Conservation (phyloP, 2,888 invertebrate genomes). For the Amorpha juglandis region DNA sequence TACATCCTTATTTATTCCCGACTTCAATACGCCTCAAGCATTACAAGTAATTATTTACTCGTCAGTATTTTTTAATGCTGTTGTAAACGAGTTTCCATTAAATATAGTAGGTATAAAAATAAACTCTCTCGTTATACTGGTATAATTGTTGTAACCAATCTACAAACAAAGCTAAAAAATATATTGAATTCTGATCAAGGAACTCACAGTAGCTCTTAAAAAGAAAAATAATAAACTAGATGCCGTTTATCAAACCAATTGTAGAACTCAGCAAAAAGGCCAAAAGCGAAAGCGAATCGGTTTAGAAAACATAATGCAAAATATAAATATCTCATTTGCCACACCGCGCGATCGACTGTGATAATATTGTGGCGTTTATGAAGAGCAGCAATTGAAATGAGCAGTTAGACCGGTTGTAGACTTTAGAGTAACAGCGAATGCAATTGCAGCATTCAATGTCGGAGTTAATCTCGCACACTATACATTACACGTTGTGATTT, state of each 20-base stretch:
- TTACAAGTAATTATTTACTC: not conserved
- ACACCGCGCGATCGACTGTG: slow-evolving; percentile 45
- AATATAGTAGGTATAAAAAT: not conserved
- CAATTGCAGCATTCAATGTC: slow-evolving; percentile 39
- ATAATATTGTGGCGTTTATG: slow-evolving; percentile 64
- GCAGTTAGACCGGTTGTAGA: slow-evolving; percentile 29
- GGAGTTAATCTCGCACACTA: slow-evolving; percentile 25
- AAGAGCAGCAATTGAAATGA: slow-evolving; percentile 20
- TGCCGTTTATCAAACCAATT: not conserved
- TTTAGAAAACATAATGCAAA: slow-evolving; percentile 16
- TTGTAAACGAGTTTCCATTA: not conserved
- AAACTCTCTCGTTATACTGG: not conserved
- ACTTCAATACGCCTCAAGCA: not conserved
- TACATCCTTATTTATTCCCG: slow-evolving; percentile 1
- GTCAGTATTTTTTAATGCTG: not conserved
- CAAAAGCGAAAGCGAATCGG: slow-evolving; percentile 9
- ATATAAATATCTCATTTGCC: slow-evolving; percentile 18
- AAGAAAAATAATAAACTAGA: not conserved
- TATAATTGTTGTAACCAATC: not conserved
- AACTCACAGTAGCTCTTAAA: not conserved
- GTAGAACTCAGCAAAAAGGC: not conserved
- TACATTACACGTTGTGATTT: slow-evolving; percentile 18
- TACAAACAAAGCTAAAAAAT: not conserved
- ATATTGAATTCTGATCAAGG: not conserved
- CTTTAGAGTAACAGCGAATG: slow-evolving; percentile 26